Base-by-base conservation (phyloP, 2,888 invertebrate genomes). In the Caenorhabditis sp. region DNA sequence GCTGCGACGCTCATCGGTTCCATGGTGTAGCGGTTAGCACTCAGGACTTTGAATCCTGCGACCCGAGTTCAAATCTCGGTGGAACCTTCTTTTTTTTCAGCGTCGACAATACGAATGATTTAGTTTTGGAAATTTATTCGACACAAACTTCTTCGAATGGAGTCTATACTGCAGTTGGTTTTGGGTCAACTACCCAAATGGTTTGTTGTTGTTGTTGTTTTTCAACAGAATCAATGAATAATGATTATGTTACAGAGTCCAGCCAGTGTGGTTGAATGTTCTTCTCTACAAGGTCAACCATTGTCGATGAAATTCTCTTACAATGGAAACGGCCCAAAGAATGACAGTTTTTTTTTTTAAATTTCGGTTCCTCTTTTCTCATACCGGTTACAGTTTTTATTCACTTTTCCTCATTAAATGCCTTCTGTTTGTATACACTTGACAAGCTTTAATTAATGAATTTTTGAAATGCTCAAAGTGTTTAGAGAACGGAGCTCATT, bases 1-100 rank as follows among this genome's bases (percentile, higher is more conserved):
- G 23, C 53, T 2, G 17, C 21, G 5, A 3, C 24, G 5, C 2
- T 23, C 53, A 23, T 53, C 69, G 73, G 73, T 74, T 69, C 73
- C 73, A 69, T 79, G 81, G 78, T 79, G 81, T 79, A 81, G 79
- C 62, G 79, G 79, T 79, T 79, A 81, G 79, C 79, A 81, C 79
- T 76, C 76, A 78, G 79, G 81, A 79, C 79, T 81, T 66, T 79
- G 76, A 79, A 79, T 78, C 81, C 79, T 76, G 81, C 79, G 79
- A 81, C 77, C 65, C 70, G 79, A 79, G 79, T 79, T 81, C 81
- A 69, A 78, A 79, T 81, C 81, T 79, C 79, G 77, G 76, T 73
- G 79, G 76, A 69, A 79, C 77, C 77, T 62, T 61, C 49, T 58
- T 62, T 51, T 27, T 61, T 49, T 74, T 54, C 69, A 69, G 69